Conservation (phyloP, 2,888 invertebrate species). For the Zele albiditarsus region DNA sequence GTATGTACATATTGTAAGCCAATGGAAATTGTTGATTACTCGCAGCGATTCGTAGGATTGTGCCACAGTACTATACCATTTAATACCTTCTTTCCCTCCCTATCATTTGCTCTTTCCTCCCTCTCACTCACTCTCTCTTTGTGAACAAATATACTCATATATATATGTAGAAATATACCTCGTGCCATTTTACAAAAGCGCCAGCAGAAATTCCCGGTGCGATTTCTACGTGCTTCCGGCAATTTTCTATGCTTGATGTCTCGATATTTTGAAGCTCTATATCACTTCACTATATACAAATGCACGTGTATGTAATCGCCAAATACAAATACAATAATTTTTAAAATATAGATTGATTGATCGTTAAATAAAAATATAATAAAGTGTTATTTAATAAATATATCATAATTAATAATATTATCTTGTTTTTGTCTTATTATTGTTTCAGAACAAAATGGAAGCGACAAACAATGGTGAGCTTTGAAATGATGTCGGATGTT, state of each 20-base stretch:
- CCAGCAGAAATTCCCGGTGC: conserved; percentile 25
- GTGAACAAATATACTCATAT: not conserved
- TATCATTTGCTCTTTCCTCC: conserved; percentile 32
- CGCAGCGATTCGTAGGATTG: conserved; percentile 36
- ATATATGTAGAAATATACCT: not conserved
- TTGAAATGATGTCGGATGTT: conserved; percentile 96
- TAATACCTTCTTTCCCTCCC: conserved; percentile 20
- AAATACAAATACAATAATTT: not conserved
- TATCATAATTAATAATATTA: not conserved
- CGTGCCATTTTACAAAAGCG: conserved; percentile 5
- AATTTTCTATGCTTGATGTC: conserved; percentile 52
- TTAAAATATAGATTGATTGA: no score
- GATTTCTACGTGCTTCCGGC: conserved; percentile 50
- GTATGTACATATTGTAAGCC: not conserved
- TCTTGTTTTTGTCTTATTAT: conserved; percentile 18
- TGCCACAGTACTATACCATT: conserved; percentile 18
- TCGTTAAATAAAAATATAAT: not conserved
- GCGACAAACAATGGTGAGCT: conserved; percentile 96
- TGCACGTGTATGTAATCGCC: not conserved
- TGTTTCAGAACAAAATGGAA: conserved; percentile 97
- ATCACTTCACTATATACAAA: not conserved
- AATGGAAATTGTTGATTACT: conserved; percentile 13
- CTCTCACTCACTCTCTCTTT: not conserved
- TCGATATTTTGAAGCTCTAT: conserved; percentile 44
- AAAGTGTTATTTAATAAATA: not conserved